Evolutionary conservation across 2,888 invertebrate species (phyloP), one percentile per base, ranked within the genome.

Genomic region (Polyommatus icarus): DNA sequence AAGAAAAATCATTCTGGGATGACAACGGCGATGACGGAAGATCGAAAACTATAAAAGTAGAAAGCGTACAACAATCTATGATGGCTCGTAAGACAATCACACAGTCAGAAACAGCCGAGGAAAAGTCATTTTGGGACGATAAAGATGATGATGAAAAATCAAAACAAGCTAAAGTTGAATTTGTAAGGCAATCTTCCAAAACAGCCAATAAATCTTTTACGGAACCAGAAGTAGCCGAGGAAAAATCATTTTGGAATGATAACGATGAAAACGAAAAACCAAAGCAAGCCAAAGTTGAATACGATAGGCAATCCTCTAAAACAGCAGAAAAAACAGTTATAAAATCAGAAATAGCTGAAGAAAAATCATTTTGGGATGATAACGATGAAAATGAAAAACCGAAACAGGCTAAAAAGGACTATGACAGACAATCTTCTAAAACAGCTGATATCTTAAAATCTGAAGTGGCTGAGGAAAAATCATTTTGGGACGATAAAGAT

Each of bases 311-410:
- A 73, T 67, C 67, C 12, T 67, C 67, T 15, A 76, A 83, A 82
- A 82, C 82, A 61, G 85, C 85, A 0, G 81, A 84, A 20, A 67
- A 67, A 29, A 67, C 12, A 40, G 83, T 87, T 78, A 85, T 87
- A 78, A 86, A 88, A 71, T 83, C 87, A 75, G 86, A 86, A 61
- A 76, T 82, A 5, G 84, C 84, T 24, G 86, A 85, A 78, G 80
- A 90, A 78, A 91, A 90, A 77, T 90, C 90, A 15, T 83, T 90
- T 77, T 91, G 90, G 91, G 91, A 90, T 79, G 89, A 91, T 61
- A 82, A 86, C 40, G 82, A 85, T 79, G 85, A 88, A 82, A 84
- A 84, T 72, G 85, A 82, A 50, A 80, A 82, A 78, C 78, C 83
- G 18, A 87, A 88, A 79, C 83, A 83, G 72, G 76, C 82, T 3